phyloP scores from a whole-genome alignment of 1,140 invertebrate species.

The Drosophila ananassae region DNA sequence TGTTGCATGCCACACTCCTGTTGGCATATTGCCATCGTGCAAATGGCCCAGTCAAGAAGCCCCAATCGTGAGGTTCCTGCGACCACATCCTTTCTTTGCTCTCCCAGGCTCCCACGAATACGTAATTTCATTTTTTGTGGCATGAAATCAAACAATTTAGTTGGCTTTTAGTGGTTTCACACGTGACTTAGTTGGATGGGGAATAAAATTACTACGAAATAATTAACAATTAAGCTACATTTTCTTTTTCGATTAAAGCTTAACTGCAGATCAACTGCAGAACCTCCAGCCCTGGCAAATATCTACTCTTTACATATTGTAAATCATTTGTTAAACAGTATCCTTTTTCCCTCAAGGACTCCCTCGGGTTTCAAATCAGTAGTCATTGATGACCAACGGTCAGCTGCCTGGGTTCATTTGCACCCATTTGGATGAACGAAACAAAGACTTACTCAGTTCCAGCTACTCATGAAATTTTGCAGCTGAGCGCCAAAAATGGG shows the following conservation, averaged over 20 bases:
- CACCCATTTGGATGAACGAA: constrained; percentile 63
- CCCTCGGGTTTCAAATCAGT: constrained; percentile 4
- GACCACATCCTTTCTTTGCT: constrained; percentile 40
- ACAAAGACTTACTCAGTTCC: constrained; percentile 59
- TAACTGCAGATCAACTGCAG: not conserved
- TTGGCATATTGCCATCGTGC: constrained; percentile 61
- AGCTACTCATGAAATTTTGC: constrained; percentile 80
- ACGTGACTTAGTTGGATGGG: constrained; percentile 40
- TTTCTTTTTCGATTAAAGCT: constrained; percentile 4
- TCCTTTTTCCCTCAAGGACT: not conserved
- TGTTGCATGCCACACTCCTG: constrained; percentile 11
- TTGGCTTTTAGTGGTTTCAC: constrained; percentile 72
- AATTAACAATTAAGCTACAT: constrained; percentile 52
- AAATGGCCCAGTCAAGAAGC: constrained; percentile 41
- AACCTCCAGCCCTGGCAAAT: too few relatives aligned
- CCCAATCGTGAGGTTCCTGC: constrained; percentile 9
- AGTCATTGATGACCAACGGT: constrained; percentile 32
- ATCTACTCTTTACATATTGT: too few relatives aligned
- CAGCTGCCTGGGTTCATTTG: constrained; percentile 70
- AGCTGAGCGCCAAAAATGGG: constrained; percentile 70
- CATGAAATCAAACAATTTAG: constrained; percentile 42
- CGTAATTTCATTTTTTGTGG: not conserved
- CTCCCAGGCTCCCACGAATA: constrained; percentile 9
- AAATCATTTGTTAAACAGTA: not conserved
- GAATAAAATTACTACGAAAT: constrained; percentile 43